Base-by-base conservation (phyloP, 2,797 vertebrate genomes). In the Sciurus carolinensis region DNA sequence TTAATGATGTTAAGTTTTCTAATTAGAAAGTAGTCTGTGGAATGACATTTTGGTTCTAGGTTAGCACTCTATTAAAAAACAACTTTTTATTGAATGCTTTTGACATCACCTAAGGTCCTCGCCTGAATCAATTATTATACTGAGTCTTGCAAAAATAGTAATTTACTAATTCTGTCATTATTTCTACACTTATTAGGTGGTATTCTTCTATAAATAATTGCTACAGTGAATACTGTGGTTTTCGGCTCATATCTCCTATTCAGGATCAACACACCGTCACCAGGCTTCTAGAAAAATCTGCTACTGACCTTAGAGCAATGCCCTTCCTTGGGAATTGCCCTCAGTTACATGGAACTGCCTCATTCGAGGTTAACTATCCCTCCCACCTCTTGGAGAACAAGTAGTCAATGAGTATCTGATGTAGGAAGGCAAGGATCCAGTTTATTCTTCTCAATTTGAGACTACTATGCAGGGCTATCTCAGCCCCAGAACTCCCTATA, bases 51-150 rank as follows among this genome's bases (percentile, higher is more conserved):
- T 88, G 77, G 7, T 90, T 54, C 24, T 84, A 52, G 26, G 7
- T 82, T 87, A 82, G 33, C 26, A 69, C 57, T 28, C 20, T 57
- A 62, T 75, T 54, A 7, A 64, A 75, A 94, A 93, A 36, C 30
- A 54, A 86, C 42, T 77, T 93, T 92, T 64, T 62, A 71, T 72
- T 28, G 52, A 95, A 59, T 36, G 12, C 12, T 87, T 86, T 95
- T 57, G 83, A 72, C 90, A 90, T 69, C 36, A 67, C 52, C 73
- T 85, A 36, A 90, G 14, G 86, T 75, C 75, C 39, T 82, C 72
- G 30, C 26, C 52, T 92, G 76, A 95, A 77, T 90, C 50, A 71
- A 42, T 87, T 87, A 84, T 81, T 95, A 86, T n/a, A 62, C 36
- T 26, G 79, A 86, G 20, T 30, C 26, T 95, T 92, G 24, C 69